A percentile compares a stretch with the other conserved stretches of the same genome.
Evolutionary conservation across 2,797 vertebrate genomes (phyloP).

Genomic region (Betta splendens): DNA sequence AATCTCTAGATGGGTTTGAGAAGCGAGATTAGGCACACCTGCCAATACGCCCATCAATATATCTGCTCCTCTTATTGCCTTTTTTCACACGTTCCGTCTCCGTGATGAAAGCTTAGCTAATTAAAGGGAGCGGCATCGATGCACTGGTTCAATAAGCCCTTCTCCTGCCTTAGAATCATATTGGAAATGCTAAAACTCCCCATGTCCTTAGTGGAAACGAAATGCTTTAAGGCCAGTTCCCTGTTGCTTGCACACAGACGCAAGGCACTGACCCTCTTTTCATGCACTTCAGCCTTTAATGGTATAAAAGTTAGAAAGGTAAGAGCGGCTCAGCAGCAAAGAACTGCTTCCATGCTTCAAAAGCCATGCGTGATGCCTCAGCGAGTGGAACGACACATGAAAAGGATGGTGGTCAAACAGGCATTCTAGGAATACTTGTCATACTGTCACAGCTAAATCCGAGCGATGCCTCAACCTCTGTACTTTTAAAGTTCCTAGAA

Average conservation of each 20-base stretch:
- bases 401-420: background rate
- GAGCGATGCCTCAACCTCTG: constrained; percentile 14
- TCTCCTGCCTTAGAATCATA: constrained; percentile 48
- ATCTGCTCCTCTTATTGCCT: constrained; percentile 59
- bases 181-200: constrained; percentile 59
- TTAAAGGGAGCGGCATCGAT: constrained; percentile 71
- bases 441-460: constrained; percentile 12
- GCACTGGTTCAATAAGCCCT: constrained; percentile 61
- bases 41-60: constrained; percentile 70
- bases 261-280: constrained; percentile 27
- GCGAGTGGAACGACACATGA: constrained; percentile 13
- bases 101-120: constrained; percentile 69
- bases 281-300: constrained; percentile 13
- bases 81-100: constrained; percentile 36
- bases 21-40: constrained; percentile 62
- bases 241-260: constrained; percentile 29
- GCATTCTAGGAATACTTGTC: constrained; percentile 10
- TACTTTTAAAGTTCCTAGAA: constrained; percentile 37
- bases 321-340: constrained; percentile 19
- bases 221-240: constrained; percentile 52
- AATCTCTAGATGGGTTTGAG: constrained; percentile 48
- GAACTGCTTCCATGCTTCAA: constrained; percentile 5
- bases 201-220: constrained; percentile 54
- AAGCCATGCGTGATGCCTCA: constrained; percentile 5
- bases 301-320: constrained; percentile 29